These are phyloP conservation scores for Himalopsyche japonica DNA, from an alignment of 2,888 invertebrate genomes.

Conservation along the genomic window DNA sequence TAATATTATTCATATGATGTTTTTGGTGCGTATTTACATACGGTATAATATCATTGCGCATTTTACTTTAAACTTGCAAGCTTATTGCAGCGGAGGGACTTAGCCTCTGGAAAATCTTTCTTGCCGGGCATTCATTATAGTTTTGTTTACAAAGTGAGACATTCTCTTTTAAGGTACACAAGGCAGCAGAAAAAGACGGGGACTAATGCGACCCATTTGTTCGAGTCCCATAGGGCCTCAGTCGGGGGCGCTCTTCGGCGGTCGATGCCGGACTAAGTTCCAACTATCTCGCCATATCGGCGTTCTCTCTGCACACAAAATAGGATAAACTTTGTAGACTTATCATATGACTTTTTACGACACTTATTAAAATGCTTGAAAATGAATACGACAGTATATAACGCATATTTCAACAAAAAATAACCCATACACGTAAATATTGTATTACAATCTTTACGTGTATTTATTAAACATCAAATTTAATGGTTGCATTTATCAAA, in stretches of 20 bases:
- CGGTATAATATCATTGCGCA: not conserved
- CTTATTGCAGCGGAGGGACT: not conserved
- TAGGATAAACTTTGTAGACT: not conserved
- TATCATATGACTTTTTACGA: too few species aligned
- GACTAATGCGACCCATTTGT: constrained; percentile 37
- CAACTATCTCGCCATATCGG: not conserved
- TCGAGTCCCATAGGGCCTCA: constrained; percentile 12
- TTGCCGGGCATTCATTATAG: constrained; percentile 6
- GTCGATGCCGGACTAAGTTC: not conserved
- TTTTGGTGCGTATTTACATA: not conserved
- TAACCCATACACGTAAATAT: too few species aligned
- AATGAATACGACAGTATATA: too few species aligned
- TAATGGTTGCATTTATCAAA: too few species aligned
- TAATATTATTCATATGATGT: too few species aligned
- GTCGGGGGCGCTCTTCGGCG: not conserved
- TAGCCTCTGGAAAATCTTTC: not conserved
- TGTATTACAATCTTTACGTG: too few species aligned
- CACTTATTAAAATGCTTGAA: too few species aligned
- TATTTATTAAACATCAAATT: too few species aligned
- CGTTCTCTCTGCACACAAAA: not conserved
- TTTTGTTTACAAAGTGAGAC: constrained; percentile 8
- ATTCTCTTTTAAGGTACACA: not conserved
- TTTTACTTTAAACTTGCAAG: not conserved
- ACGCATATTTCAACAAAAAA: too few species aligned
- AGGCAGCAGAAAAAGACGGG: constrained; percentile 24